Conservation (phyloP, 2,888 invertebrate genomes). For the Lutraria lutraria region DNA sequence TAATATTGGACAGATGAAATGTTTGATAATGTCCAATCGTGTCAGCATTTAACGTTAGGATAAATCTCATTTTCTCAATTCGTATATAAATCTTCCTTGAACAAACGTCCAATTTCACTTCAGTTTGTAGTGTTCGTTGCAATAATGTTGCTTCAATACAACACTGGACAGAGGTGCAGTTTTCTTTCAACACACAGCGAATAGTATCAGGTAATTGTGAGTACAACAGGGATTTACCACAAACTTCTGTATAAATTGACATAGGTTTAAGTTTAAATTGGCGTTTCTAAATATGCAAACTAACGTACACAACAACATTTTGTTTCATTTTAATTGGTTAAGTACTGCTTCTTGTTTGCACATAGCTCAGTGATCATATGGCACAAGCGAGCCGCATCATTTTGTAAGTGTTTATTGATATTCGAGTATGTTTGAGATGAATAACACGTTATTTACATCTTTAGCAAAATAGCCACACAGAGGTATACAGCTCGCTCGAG, state of each 20-base stretch:
- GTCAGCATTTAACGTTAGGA: neutral
- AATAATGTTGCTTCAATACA: constrained; percentile 57
- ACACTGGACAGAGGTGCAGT: constrained; percentile 58
- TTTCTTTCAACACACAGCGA: constrained; percentile 43
- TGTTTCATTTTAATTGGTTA: too few relatives aligned
- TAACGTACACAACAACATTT: too few relatives aligned
- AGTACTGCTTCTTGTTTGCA: too few relatives aligned
- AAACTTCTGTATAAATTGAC: neutral
- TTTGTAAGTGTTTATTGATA: too few relatives aligned
- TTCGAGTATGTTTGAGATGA: too few relatives aligned
- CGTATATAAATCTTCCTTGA: neutral
- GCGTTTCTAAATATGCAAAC: too few relatives aligned
- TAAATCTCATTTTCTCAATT: constrained; percentile 12
- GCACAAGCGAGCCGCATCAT: too few relatives aligned
- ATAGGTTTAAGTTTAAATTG: too few relatives aligned
- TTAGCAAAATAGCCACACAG: too few relatives aligned
- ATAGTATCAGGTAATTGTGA: constrained; percentile 35
- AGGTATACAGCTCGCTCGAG: too few relatives aligned
- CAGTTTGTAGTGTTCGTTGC: constrained; percentile 19
- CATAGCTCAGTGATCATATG: too few relatives aligned
- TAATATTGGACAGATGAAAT: neutral
- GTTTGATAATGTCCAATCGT: constrained; percentile 6
- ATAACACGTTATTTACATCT: too few relatives aligned
- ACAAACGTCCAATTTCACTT: constrained; percentile 16
- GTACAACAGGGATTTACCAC: neutral